phyloP scores from a whole-genome alignment of 2,888 invertebrate species.

The Thelaira solivaga region DNA sequence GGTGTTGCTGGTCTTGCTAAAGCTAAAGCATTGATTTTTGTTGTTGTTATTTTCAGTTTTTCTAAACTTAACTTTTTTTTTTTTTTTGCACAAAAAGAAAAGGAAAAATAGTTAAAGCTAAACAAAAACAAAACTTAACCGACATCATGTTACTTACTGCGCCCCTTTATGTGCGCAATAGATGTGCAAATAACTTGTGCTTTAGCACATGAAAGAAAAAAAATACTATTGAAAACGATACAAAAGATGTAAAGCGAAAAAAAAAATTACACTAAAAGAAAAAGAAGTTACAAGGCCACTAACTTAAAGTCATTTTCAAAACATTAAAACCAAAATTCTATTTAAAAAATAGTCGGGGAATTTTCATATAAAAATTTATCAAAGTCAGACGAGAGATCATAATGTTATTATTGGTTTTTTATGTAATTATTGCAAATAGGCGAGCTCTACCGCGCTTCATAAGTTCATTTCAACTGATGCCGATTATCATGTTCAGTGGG shows the following conservation, averaged over 20 bases:
- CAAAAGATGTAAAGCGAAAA: constrained; percentile 17
- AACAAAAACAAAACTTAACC: constrained; percentile 34
- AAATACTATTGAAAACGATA: constrained; percentile 1
- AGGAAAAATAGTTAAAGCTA: neutral
- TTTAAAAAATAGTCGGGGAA: too few relatives aligned
- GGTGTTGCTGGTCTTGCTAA: too few relatives aligned
- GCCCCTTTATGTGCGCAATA: constrained; percentile 51
- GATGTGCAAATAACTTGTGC: constrained; percentile 56
- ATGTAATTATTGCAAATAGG: too few relatives aligned
- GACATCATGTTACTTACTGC: constrained; percentile 52
- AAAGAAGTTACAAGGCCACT: too few relatives aligned
- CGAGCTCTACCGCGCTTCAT: too few relatives aligned
- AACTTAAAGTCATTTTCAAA: too few relatives aligned
- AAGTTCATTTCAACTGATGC: too few relatives aligned
- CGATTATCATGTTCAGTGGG: too few relatives aligned
- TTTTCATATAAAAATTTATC: too few relatives aligned
- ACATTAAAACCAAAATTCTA: too few relatives aligned
- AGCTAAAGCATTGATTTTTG: constrained; percentile 44
- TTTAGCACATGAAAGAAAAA: constrained; percentile 46
- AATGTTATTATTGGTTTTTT: too few relatives aligned
- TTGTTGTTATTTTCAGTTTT: constrained; percentile 42
- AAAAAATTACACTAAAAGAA: constrained; percentile 21
- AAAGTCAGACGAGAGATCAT: too few relatives aligned
- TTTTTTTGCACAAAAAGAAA: constrained; percentile 18
- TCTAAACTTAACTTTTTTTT: constrained; percentile 55